Evolutionary conservation across 1,140 invertebrate species (phyloP).

Genomic region (Leptonema lineaticorne): DNA sequence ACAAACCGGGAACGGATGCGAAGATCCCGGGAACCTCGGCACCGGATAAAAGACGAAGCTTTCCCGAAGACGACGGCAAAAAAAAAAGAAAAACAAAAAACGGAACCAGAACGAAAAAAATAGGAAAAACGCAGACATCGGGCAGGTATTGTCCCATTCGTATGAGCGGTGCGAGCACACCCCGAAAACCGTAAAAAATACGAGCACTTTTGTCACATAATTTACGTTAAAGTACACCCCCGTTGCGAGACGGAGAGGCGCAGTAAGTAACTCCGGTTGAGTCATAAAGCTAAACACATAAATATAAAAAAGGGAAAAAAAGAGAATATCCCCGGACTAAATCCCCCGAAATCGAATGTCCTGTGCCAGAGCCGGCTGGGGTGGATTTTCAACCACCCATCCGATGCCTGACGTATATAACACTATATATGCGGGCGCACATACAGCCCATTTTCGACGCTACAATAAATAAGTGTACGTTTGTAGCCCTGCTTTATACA

Average conservation of each 20-base stretch:
- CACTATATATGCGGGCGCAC: not conserved
- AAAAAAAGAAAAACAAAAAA: not conserved
- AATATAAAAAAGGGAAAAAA: conserved; percentile 41
- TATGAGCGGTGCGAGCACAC: conserved; percentile 19
- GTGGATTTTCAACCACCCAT: not conserved
- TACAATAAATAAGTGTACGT: no score
- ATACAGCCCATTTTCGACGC: not conserved
- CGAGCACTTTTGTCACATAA: conserved; percentile 41
- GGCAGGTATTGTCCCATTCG: conserved; percentile 22
- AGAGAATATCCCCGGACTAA: conserved; percentile 36
- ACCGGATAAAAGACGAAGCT: not conserved
- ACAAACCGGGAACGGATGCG: no score
- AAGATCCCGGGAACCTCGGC: not conserved
- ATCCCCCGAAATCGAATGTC: conserved; percentile 41
- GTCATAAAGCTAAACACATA: conserved; percentile 43
- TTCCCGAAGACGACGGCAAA: not conserved
- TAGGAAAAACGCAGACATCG: no score
- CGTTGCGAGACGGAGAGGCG: conserved; percentile 26
- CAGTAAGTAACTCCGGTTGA: conserved; percentile 39
- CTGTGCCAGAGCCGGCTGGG: conserved; percentile 24
- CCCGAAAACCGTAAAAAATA: conserved; percentile 39
- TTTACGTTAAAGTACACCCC: conserved; percentile 36
- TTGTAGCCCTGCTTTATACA: no score
- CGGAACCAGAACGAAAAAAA: not conserved
- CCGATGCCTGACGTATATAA: no score